A percentile compares a stretch with the other conserved stretches of the same genome.
Evolutionary conservation across 2,797 vertebrate genomes (phyloP).

Genomic region (Helostoma temminkii): DNA sequence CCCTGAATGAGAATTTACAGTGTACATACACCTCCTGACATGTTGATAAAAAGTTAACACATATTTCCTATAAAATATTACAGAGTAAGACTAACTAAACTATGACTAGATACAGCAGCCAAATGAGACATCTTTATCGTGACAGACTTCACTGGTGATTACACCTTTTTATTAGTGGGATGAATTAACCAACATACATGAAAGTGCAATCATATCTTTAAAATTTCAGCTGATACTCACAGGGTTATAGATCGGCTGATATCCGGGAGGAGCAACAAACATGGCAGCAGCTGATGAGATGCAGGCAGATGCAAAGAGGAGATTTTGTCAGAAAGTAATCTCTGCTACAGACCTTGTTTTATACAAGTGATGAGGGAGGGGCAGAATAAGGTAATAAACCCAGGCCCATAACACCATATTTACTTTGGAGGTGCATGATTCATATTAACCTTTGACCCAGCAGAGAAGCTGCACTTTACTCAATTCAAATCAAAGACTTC

Average conservation of each 20-base stretch:
- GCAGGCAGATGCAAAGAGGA: neutral
- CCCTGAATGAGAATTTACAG: too few species aligned
- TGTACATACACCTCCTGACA: too few species aligned
- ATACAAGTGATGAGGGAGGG: constrained; percentile 56
- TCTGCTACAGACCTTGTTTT: constrained; percentile 40
- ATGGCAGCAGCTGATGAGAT: constrained; percentile 66
- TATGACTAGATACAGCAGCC: too few species aligned
- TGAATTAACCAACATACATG: too few species aligned
- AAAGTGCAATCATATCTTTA: too few species aligned
- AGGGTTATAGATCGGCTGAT: constrained; percentile 86
- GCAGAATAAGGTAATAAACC: constrained; percentile 21
- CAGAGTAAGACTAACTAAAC: too few species aligned
- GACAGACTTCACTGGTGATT: too few species aligned
- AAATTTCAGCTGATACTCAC: constrained; percentile 78
- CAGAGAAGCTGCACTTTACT: constrained; percentile 39
- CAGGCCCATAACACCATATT: constrained; percentile 36
- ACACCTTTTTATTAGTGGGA: too few species aligned
- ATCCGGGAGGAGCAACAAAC: constrained; percentile 87
- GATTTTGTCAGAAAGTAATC: neutral
- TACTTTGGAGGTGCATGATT: constrained; percentile 25
- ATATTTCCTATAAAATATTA: too few species aligned
- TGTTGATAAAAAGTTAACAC: too few species aligned
- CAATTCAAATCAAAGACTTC: too few species aligned
- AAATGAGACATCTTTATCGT: too few species aligned
- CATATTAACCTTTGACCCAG: constrained; percentile 51